Evolutionary conservation across 2,113 vertebrate species (phyloP).

Genomic region (Agelaius tricolor): DNA sequence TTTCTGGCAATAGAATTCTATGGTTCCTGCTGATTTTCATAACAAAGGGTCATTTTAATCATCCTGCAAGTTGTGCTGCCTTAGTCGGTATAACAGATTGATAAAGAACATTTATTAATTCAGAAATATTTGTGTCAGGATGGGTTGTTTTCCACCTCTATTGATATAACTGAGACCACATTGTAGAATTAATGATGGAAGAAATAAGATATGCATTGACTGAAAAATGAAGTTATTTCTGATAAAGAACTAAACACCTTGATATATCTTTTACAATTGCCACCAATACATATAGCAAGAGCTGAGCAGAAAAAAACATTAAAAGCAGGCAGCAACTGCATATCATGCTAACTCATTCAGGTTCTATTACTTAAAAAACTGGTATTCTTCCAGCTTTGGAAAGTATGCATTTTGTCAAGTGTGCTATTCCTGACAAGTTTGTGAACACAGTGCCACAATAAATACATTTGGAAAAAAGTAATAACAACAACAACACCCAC

Average conservation of each 20-base stretch:
- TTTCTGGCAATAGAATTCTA: constrained; percentile 72
- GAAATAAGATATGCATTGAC: constrained; percentile 80
- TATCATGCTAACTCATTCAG: not conserved
- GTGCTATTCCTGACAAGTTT: not conserved
- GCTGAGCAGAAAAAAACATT: not conserved
- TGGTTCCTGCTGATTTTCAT: constrained; percentile 56
- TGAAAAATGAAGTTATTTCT: constrained; percentile 80
- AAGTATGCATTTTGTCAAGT: not conserved
- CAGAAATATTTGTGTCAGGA: constrained; percentile 70
- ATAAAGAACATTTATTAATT: constrained; percentile 80
- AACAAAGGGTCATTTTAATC: constrained; percentile 81
- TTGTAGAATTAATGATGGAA: constrained; percentile 81
- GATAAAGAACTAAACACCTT: constrained; percentile 67
- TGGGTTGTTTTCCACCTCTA: constrained; percentile 73
- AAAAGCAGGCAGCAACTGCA: not conserved
- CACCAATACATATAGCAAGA: constrained; percentile 19
- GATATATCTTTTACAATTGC: constrained; percentile 53
- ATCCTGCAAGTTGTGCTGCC: constrained; percentile 69
- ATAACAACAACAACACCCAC: not conserved
- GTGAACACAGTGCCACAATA: not conserved
- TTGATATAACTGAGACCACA: constrained; percentile 72
- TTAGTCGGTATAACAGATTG: constrained; percentile 80
- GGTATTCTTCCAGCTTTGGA: not conserved
- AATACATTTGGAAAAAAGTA: not conserved
- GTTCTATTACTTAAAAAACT: not conserved